Base-by-base conservation (phyloP, 92 coral and sea anemone genomes). In the Plumapathes pennacea region DNA sequence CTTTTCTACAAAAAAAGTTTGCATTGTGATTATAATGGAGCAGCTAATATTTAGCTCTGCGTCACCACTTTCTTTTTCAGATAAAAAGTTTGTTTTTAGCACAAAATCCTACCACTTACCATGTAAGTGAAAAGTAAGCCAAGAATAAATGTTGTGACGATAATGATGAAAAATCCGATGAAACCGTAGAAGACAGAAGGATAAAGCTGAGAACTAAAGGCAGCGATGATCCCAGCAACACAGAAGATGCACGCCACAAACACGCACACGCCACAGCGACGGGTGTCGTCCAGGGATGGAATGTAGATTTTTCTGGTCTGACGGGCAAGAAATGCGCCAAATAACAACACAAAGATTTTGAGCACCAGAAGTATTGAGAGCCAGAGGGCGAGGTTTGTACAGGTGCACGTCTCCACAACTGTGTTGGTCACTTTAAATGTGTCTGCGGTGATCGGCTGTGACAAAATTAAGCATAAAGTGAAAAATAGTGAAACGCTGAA, bases 301-400 rank as follows among this genome's bases (percentile, higher is more conserved):
- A 90, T 89, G 82, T 69, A 94, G 31, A 94, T 67, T 24, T 80
- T 72, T 13, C 99, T 79, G 3, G 90, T 83, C 57, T 88, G 96
- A 96, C 99, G 84, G n/a, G 99, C 90, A 60, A 94, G 83, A 38
- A 84, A 89, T 4, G 72, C 81, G 0, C 99, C 99, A 40, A 42
- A 77, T 14, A 84, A 23, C 37, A 81, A 69, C 46, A 89, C 33
- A 15, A 81, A 11, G 32, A 51, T 76, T 64, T 94, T 94, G 72
- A 74, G 23, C 1, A 74, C 23, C 0, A 94, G 78, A 25, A 94
- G 69, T 51, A 84, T 50, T 1, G 76, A 66, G 13, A 89, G 39
- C 99, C 99, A 94, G 9, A 67, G 29, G 13, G 67, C 32, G 69
- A 81, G 30, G 43, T 77, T 57, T 30, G 53, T 65, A 61, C 99